Base-by-base conservation (phyloP, 2,113 vertebrate species). In the Oreocharis arfaki region DNA sequence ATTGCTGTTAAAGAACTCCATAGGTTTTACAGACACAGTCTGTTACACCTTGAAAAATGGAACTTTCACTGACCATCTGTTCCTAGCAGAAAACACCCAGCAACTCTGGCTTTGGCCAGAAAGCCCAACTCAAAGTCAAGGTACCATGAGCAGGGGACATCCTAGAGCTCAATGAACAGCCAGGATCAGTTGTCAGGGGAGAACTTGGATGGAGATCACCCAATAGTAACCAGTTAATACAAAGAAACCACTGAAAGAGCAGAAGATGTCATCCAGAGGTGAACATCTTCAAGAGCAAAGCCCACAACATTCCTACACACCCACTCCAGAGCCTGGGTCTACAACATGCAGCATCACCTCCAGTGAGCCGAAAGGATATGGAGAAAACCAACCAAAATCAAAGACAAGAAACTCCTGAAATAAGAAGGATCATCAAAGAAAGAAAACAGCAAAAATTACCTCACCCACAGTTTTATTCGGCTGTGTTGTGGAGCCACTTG, bases 41-140 rank as follows among this genome's bases (percentile, higher is more conserved):
- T 44, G 19, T 37, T 94, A 79, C 3, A 4, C 55, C 82, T 91
- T 83, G 87, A 96, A 95, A 95, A 94, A 89, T 44, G 23, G 46
- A 82, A 79, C 63, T 39, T 87, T 90, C 83, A 59, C 71, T 77
- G 64, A 49, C 94, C 94, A 95, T 95, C 91, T 93, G 95, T 78
- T 93, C 89, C 80, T 50, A 68, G 41, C n/a, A 89, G n/a, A 84
- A 53, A 68, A 65, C 6, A 10, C 16, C 67, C 84, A 41, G 82
- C 39, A 91, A 33, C 1, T 18, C 35, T n/a, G 9, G 1, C 61
- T 94, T 92, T 46, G 59, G 47, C 55, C 61, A 83, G 39, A 61
- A 85, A 89, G 3, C 33, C 56, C 63, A 57, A 33, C 26, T 82
- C 55, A 46, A 82, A 82, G 46, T 60, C 74, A 87, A 64, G 0